Percentiles rank a stretch among this genome's conserved stretches.
These are phyloP conservation scores for Psephotus haematonotus DNA, from an alignment of 2,113 vertebrate genomes.

Conservation along the genomic window DNA sequence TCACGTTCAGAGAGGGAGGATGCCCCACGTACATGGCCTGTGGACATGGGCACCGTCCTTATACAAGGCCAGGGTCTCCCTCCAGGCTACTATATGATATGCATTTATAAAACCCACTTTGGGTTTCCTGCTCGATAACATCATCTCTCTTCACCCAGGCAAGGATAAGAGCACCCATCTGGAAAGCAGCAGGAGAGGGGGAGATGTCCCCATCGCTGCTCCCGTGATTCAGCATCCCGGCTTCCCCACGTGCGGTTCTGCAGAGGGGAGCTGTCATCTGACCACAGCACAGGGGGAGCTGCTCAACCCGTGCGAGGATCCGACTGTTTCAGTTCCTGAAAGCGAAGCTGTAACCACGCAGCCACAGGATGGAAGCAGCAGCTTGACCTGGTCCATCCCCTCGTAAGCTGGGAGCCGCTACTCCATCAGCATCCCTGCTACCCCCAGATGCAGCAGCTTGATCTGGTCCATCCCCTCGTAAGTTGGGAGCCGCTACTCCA, in stretches of 20 bases:
- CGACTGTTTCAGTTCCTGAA: background rate
- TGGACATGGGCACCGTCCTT: background rate
- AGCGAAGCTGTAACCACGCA: background rate
- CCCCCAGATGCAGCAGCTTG: background rate
- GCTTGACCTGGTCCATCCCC: background rate
- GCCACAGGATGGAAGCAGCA: background rate
- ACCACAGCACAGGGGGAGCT: background rate
- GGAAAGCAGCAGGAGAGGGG: background rate
- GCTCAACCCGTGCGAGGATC: rapidly evolving
- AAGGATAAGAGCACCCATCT: background rate
- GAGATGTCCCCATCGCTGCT: background rate
- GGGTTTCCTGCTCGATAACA: background rate
- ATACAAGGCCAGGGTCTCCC: background rate
- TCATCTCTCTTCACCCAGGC: background rate
- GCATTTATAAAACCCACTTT: background rate
- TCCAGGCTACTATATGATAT: background rate
- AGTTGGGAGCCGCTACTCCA: background rate
- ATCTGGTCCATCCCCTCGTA: background rate
- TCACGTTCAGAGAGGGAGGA: rapidly evolving
- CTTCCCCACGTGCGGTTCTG: background rate
- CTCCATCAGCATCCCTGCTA: background rate
- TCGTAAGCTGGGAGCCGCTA: background rate
- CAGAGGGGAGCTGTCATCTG: background rate
- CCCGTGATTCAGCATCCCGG: background rate
- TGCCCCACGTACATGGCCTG: background rate